Percentiles rank a stretch among this genome's conserved stretches.
phyloP scores from a whole-genome alignment of 2,113 vertebrate species.

The Triplophysa dalaica region DNA sequence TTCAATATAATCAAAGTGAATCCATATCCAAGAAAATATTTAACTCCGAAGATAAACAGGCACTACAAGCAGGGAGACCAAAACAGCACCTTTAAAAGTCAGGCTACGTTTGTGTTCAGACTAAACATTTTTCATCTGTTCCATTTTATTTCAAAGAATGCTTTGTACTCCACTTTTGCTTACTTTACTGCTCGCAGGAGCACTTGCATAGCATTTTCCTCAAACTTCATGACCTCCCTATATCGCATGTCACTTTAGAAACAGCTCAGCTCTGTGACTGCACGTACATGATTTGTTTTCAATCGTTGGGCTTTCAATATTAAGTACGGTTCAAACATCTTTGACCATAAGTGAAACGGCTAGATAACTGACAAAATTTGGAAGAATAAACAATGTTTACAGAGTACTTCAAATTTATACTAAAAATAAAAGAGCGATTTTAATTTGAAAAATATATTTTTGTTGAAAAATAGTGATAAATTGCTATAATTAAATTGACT shows the following conservation, averaged over 20 bases:
- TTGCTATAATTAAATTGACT: too few relatives aligned
- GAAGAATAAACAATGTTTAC: too few relatives aligned
- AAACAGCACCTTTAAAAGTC: constrained; percentile 52
- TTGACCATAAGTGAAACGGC: too few relatives aligned
- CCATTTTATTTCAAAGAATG: constrained; percentile 63
- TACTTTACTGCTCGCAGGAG: constrained; percentile 60
- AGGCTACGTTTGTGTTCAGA: constrained; percentile 58
- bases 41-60: constrained; percentile 44
- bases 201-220: constrained; percentile 62
- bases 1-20: constrained; percentile 40
- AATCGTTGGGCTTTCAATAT: constrained; percentile 14
- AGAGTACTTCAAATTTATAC: too few relatives aligned
- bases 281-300: constrained; percentile 48
- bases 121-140: constrained; percentile 63
- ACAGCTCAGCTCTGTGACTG: constrained; percentile 54
- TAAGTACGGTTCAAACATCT: neutral
- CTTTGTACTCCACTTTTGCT: constrained; percentile 59
- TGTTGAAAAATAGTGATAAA: too few relatives aligned
- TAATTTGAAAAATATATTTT: too few relatives aligned
- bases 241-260: constrained; percentile 65
- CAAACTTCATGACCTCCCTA: constrained; percentile 52
- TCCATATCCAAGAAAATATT: constrained; percentile 39
- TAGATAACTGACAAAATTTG: too few relatives aligned
- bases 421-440: too few relatives aligned
- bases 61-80: constrained; percentile 44